Evolutionary conservation across 37 sponge, comb jelly and placozoan genomes (phyloP), one percentile per base, ranked within the genome.

Genomic region (Spongia lamella): DNA sequence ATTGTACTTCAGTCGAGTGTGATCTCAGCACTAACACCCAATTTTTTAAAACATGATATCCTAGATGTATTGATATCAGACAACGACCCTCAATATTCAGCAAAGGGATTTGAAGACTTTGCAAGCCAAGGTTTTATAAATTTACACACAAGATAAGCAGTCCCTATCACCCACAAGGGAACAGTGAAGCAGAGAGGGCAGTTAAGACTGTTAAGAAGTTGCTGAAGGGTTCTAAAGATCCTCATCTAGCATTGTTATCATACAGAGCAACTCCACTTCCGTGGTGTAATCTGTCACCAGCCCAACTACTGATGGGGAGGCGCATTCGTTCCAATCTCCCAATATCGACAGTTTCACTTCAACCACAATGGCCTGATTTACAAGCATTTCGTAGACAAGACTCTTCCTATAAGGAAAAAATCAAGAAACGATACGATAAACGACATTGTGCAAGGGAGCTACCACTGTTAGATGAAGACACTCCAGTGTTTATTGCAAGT

Each of bases 271-370:
- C 51, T 7, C 49, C 70, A 14, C 6, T 40, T 17, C 70, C 52
- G 21, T 68, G 52, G 70, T 68, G 70, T 20, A 53, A n/a, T n/a
- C n/a, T n/a, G n/a, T n/a, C n/a, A n/a, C n/a, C n/a, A n/a, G n/a
- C n/a, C n/a, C n/a, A n/a, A 31, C 52, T 68, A n/a, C n/a, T 21
- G 29, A 68, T 68, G 70, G 70, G 53, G 15, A 38, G 70, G 52
- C 43, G 35, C 13, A 43, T 68, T 7, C 7, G 70, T 22, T 51
- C 70, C 15, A 21, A 51, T 38, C 11, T 68, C n/a, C n/a, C n/a
- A n/a, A n/a, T n/a, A n/a, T n/a, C n/a, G n/a, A n/a, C n/a, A n/a
- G n/a, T n/a, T n/a, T n/a, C n/a, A n/a, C n/a, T n/a, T n/a, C n/a
- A n/a, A n/a, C n/a, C n/a, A n/a, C n/a, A n/a, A n/a, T 24, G 70